Conservation (phyloP, 2,888 invertebrate genomes). For the Epistrophella euchroma region DNA sequence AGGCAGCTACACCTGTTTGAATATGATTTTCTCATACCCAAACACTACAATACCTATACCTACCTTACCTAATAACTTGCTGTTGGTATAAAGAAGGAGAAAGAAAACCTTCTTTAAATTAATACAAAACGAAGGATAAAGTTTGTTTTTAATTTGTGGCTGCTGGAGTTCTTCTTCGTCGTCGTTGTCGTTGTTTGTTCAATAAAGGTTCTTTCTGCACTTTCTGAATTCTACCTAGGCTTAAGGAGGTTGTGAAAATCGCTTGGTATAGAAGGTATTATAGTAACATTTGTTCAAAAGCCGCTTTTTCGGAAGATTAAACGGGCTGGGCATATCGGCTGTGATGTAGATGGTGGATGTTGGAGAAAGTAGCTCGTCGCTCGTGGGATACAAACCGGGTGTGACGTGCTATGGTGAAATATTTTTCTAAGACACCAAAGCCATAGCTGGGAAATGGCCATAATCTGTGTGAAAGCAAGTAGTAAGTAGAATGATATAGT, state of each 20-base stretch:
- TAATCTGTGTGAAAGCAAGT: conserved; percentile 60
- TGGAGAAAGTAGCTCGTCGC: conserved; percentile 18
- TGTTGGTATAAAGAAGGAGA: neutral
- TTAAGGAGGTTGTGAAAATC: conserved; percentile 21
- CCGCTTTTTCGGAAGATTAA: conserved; percentile 58
- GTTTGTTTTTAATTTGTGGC: conserved; percentile 79
- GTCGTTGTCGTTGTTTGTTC: conserved; percentile 39
- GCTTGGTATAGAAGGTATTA: conserved; percentile 53
- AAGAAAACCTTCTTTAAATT: conserved; percentile 77
- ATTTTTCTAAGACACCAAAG: conserved; percentile 51
- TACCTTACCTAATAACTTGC: neutral
- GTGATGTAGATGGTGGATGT: neutral
- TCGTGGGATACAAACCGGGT: conserved; percentile 62
- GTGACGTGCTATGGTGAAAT: conserved; percentile 42
- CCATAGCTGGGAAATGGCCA: conserved; percentile 67
- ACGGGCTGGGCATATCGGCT: neutral
- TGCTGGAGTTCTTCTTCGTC: conserved; percentile 65
- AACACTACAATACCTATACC: neutral
- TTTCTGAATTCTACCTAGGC: conserved; percentile 15
- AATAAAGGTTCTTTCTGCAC: conserved; percentile 3
- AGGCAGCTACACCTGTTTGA: conserved; percentile 78
- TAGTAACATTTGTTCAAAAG: conserved; percentile 75
- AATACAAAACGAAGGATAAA: conserved; percentile 79
- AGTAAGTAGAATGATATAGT: conserved; percentile 23
- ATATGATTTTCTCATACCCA: conserved; percentile 61